Conservation (phyloP, 2,113 vertebrate species). For the Engystomops pustulosus region DNA sequence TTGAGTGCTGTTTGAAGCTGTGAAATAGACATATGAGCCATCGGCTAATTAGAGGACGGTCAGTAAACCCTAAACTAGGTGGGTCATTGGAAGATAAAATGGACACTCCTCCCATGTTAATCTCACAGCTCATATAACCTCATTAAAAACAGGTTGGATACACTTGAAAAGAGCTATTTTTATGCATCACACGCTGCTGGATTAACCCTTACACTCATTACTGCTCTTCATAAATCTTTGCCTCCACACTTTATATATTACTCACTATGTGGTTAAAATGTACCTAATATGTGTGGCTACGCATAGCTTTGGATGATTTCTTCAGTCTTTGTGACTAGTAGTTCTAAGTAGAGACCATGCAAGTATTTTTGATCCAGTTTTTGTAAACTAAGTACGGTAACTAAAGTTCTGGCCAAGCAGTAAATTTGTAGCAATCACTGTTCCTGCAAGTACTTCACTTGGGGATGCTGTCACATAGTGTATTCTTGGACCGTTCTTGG, state of each 20-base stretch:
- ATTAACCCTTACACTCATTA: background rate
- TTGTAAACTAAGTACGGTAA: no score
- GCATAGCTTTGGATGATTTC: background rate
- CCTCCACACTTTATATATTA: background rate
- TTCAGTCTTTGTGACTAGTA: no score
- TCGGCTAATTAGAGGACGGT: background rate
- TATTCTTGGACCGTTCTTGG: no score
- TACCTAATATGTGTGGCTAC: no score
- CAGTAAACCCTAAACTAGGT: slow-evolving; percentile 7
- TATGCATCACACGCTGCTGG: background rate
- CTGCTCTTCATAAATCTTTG: background rate
- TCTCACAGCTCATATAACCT: slow-evolving; percentile 37
- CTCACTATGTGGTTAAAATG: background rate
- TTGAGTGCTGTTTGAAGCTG: background rate
- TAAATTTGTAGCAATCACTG: no score
- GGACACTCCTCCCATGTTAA: background rate
- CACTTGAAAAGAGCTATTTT: slow-evolving; percentile 17
- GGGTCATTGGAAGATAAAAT: background rate
- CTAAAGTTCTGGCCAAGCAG: no score
- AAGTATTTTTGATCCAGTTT: no score
- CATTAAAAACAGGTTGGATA: background rate
- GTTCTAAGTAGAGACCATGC: no score
- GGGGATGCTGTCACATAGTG: no score
- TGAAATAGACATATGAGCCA: slow-evolving; percentile 24
- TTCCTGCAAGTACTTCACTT: no score